Evolutionary conservation across 64 coral and sea anemone genomes (phyloP).

Genomic region (Stylophora pistillata): DNA sequence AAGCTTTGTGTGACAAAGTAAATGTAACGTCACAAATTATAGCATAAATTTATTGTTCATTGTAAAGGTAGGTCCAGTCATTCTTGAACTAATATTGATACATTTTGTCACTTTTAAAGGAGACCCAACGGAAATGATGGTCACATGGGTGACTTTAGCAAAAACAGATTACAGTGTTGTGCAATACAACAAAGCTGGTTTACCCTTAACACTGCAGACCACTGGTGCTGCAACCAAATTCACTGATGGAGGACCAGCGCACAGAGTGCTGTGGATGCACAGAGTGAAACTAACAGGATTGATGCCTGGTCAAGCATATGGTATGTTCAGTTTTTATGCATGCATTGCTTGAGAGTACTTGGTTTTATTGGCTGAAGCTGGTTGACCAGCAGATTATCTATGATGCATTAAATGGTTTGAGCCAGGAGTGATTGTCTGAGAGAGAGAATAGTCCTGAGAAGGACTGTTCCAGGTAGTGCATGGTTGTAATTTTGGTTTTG

Average conservation of each 20-base stretch:
- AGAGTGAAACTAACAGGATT: conserved; percentile 89
- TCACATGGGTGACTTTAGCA: conserved; percentile 85
- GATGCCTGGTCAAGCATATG: conserved; percentile 67
- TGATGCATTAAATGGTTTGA: too few relatives aligned
- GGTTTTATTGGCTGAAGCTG: too few relatives aligned
- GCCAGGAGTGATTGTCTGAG: too few relatives aligned
- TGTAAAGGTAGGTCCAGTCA: too few relatives aligned
- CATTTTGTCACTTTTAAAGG: conserved; percentile 21
- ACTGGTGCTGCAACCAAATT: conserved; percentile 74
- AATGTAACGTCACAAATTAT: too few relatives aligned
- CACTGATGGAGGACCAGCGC: conserved; percentile 78
- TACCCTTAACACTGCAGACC: conserved; percentile 18
- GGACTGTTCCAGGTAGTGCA: too few relatives aligned
- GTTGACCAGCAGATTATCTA: too few relatives aligned
- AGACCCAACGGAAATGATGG: conserved; percentile 86
- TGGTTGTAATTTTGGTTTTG: too few relatives aligned
- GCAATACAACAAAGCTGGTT: conserved; percentile 80
- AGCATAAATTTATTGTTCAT: too few relatives aligned
- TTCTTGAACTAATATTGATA: too few relatives aligned
- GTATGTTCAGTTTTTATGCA: neutral
- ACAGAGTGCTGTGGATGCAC: conserved; percentile 85
- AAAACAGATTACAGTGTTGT: conserved; percentile 54
- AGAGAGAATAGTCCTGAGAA: too few relatives aligned
- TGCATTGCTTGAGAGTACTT: neutral
- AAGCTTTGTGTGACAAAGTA: too few relatives aligned